Conservation (phyloP, 2,797 vertebrate species). For the Euphonia xanthogaster region DNA sequence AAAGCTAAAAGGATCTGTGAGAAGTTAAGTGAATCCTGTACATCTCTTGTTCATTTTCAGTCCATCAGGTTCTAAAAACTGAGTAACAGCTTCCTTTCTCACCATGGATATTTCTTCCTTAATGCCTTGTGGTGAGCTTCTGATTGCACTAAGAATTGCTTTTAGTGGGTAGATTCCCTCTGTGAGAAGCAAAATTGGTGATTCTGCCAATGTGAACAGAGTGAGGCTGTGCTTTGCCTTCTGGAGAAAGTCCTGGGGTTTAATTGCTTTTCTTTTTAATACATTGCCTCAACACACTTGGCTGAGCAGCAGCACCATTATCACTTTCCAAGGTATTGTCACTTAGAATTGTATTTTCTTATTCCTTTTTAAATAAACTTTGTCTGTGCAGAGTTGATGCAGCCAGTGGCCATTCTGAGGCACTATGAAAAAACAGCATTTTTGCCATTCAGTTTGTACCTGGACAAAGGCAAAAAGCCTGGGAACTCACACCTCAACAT, state of each 20-base stretch:
- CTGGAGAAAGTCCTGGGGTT: not conserved
- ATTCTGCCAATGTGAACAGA: not conserved
- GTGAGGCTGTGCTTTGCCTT: not conserved
- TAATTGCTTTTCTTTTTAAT: constrained; percentile 44
- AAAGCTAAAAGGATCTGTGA: not conserved
- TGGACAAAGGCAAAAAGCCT: not conserved
- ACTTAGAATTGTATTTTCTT: not conserved
- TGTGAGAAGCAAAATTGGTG: not conserved
- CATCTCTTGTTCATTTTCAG: constrained; percentile 10
- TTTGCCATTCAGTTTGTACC: not conserved
- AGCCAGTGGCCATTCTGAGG: not conserved
- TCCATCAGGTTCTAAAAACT: not conserved
- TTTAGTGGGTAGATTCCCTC: not conserved
- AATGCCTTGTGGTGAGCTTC: constrained; percentile 9
- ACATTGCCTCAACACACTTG: not conserved
- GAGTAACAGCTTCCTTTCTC: constrained; percentile 6
- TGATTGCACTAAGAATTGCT: constrained; percentile 18
- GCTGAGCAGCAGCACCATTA: not conserved
- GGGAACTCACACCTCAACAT: not conserved
- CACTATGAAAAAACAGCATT: not conserved
- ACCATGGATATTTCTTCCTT: constrained; percentile 10
- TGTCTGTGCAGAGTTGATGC: not conserved
- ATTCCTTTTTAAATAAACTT: not conserved
- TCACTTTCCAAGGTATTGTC: not conserved
- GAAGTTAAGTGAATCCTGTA: not conserved